Conservation (phyloP, 2,888 invertebrate genomes). For the Bhutanitis thaidina region DNA sequence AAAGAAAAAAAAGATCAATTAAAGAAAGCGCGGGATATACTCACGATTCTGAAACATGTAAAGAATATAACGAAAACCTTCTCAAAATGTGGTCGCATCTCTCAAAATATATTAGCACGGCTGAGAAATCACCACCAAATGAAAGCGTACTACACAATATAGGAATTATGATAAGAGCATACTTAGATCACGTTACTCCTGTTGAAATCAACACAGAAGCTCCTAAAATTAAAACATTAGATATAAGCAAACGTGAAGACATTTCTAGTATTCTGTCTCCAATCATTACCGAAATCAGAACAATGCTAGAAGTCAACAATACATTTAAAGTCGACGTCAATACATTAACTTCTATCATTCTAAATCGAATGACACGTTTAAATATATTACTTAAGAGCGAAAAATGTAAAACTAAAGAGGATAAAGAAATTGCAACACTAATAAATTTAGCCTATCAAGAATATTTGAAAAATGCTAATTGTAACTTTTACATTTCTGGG, state of each 20-base stretch:
- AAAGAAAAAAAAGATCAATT: slow-evolving; percentile 7
- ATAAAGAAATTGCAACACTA: slow-evolving; percentile 7
- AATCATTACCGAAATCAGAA: slow-evolving; percentile 7
- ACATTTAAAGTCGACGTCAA: neutral
- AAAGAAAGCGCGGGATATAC: slow-evolving; percentile 17
- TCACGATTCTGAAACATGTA: slow-evolving; percentile 13
- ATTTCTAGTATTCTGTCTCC: neutral
- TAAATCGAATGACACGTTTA: neutral
- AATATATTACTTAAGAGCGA: neutral
- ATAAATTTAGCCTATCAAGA: slow-evolving; percentile 8
- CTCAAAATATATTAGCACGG: slow-evolving; percentile 7
- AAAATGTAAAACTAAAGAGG: slow-evolving; percentile 6
- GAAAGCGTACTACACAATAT: slow-evolving; percentile 17
- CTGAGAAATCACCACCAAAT: slow-evolving; percentile 11
- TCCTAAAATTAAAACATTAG: neutral
- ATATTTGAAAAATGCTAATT: slow-evolving; percentile 2
- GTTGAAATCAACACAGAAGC: neutral
- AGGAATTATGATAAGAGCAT: slow-evolving; percentile 16
- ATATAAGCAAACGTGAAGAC: neutral
- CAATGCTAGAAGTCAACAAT: neutral
- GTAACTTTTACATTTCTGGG: neutral
- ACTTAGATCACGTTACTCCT: slow-evolving; percentile 16
- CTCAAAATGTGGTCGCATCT: slow-evolving; percentile 10
- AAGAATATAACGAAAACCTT: slow-evolving; percentile 13
- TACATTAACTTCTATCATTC: neutral